A percentile compares a stretch with the other conserved stretches of the same genome.
phyloP scores from a whole-genome alignment of 35 echinoderm and acorn worm genomes.

The Nesometra sesokonis region DNA sequence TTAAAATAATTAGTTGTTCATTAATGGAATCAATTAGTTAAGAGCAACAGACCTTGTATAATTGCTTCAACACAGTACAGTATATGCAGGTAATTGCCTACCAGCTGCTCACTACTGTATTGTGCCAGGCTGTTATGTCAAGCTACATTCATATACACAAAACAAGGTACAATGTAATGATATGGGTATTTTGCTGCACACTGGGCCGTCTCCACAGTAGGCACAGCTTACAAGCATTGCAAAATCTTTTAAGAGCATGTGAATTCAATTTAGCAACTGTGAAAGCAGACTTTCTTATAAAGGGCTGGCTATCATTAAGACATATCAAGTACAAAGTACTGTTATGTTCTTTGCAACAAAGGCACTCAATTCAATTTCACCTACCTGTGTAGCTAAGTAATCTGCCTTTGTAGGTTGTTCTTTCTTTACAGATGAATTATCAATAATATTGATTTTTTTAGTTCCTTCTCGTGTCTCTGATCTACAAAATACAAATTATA shows the following conservation, averaged over 20 bases:
- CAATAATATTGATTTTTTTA: neutral
- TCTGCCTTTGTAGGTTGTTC: neutral
- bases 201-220: too few relatives aligned
- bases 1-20: neutral
- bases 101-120: neutral
- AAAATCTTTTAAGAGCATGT: too few relatives aligned
- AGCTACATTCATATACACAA: neutral
- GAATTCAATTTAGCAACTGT: too few relatives aligned
- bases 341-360: neutral
- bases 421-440: neutral
- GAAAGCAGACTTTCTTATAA: neutral
- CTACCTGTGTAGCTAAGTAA: neutral
- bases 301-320: neutral
- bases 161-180: too few relatives aligned
- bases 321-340: neutral
- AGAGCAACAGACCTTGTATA: neutral
- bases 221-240: too few relatives aligned
- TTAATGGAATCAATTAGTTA: neutral
- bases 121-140: neutral
- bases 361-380: neutral
- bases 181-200: too few relatives aligned
- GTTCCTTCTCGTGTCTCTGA: neutral
- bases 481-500: neutral
- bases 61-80: neutral
- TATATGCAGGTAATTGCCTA: neutral